These are phyloP conservation scores for Macrostomum cliftonense DNA, from an alignment of 2,888 invertebrate species.

Conservation along the genomic window DNA sequence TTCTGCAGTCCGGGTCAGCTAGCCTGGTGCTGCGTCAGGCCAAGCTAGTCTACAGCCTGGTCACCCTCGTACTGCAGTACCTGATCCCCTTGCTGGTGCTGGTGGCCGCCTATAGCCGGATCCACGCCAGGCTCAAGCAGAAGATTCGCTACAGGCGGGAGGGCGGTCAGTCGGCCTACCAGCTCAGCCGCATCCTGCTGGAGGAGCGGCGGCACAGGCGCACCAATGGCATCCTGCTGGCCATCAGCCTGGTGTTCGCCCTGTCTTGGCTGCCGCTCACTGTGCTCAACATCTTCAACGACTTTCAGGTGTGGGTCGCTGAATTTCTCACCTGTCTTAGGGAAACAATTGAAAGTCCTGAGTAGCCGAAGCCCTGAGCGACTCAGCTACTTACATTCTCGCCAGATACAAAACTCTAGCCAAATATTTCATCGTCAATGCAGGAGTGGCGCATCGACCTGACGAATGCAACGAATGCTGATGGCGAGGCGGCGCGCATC, in stretches of 20 bases:
- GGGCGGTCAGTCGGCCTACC: too few relatives aligned
- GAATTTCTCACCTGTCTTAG: too few relatives aligned
- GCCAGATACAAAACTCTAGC: too few relatives aligned
- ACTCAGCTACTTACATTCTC: too few relatives aligned
- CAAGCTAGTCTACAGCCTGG: slow-evolving; percentile 53
- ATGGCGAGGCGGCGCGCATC: too few relatives aligned
- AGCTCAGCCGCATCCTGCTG: slow-evolving; percentile 6
- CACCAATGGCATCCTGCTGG: slow-evolving; percentile 66
- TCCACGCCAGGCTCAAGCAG: slow-evolving; percentile 56
- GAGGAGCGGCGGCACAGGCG: slow-evolving; percentile 50
- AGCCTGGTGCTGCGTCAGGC: slow-evolving; percentile 13
- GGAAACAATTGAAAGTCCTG: too few relatives aligned
- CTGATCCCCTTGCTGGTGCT: slow-evolving; percentile 63
- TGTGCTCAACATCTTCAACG: slow-evolving; percentile 59
- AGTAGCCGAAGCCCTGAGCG: too few relatives aligned
- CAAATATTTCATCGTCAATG: too few relatives aligned
- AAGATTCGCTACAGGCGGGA: slow-evolving; percentile 39
- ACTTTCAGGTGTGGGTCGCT: slow-evolving; percentile 46
- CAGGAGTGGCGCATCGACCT: too few relatives aligned
- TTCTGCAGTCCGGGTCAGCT: slow-evolving; percentile 12
- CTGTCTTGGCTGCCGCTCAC: slow-evolving; percentile 77
- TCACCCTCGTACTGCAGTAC: slow-evolving; percentile 65
- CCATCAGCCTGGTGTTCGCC: slow-evolving; percentile 67
- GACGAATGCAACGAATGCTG: too few relatives aligned
- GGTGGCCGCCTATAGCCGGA: slow-evolving; percentile 59